These are phyloP conservation scores for Microtus richardsoni DNA, from an alignment of 2,113 vertebrate species.

Conservation along the genomic window DNA sequence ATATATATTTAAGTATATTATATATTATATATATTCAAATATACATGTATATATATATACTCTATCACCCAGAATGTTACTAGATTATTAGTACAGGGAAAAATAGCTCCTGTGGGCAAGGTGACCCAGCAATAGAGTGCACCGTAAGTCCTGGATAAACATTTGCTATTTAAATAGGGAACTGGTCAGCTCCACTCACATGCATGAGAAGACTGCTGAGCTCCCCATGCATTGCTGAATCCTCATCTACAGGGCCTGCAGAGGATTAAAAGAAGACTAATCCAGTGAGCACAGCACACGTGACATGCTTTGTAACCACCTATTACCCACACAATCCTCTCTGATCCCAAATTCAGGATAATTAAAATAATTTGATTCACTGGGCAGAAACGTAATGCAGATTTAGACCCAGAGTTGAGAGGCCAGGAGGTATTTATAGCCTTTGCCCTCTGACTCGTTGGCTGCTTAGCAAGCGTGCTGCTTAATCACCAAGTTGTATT, in stretches of 20 bases:
- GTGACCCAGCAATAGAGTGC: accelerated
- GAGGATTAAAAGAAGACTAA: background rate
- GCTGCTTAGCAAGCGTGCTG: background rate
- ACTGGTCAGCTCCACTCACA: background rate
- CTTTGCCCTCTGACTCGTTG: background rate
- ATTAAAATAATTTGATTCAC: conserved; percentile 64
- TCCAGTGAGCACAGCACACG: background rate
- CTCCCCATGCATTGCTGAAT: accelerated
- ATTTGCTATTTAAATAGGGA: background rate
- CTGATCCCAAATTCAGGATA: conserved; percentile 47
- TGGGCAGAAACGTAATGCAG: background rate
- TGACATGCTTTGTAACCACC: conserved; percentile 37
- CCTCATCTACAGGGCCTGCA: background rate
- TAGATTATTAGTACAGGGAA: no score
- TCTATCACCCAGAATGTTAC: background rate
- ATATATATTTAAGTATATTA: background rate
- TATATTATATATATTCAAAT: background rate
- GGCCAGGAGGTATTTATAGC: conserved; percentile 49
- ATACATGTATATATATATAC: background rate
- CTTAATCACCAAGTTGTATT: background rate
- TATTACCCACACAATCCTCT: conserved; percentile 54
- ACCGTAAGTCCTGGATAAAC: background rate
- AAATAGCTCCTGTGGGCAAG: background rate
- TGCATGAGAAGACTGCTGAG: background rate
- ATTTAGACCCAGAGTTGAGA: background rate